These are phyloP conservation scores for Ennomos erosarius DNA, from an alignment of 2,888 invertebrate species.

Conservation along the genomic window DNA sequence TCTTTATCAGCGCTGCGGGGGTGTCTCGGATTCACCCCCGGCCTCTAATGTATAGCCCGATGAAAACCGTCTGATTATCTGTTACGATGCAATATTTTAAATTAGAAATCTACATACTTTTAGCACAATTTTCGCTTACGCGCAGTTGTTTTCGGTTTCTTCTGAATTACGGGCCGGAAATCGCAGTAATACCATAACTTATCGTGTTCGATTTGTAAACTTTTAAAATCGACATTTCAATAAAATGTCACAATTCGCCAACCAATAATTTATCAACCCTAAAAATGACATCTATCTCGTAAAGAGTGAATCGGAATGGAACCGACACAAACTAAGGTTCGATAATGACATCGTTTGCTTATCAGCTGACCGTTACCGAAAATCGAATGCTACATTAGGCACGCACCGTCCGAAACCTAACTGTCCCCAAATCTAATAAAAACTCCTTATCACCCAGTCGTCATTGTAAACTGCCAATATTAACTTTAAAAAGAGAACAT, in stretches of 20 bases:
- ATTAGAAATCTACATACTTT: constrained; percentile 37
- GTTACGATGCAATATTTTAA: constrained; percentile 51
- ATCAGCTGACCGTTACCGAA: constrained; percentile 85
- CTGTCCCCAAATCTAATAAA: constrained; percentile 75
- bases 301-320: constrained; percentile 58
- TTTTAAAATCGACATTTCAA: neutral
- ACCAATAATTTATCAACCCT: constrained; percentile 23
- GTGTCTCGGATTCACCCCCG: constrained; percentile 66
- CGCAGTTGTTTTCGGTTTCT: too few relatives aligned
- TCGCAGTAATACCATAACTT: neutral
- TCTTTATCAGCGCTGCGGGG: constrained; percentile 79
- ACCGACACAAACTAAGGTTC: constrained; percentile 77
- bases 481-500: constrained; percentile 77
- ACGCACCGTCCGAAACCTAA: constrained; percentile 77
- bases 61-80: constrained; percentile 77
- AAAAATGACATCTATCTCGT: constrained; percentile 33
- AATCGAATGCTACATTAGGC: constrained; percentile 82
- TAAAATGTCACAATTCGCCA: constrained; percentile 12
- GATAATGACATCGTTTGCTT: constrained; percentile 83
- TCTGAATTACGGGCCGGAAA: too few relatives aligned
- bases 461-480: constrained; percentile 78
- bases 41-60: constrained; percentile 72
- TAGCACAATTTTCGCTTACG: neutral
- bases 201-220: neutral
- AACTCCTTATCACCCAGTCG: constrained; percentile 75